Evolutionary conservation across 2,797 vertebrate genomes (phyloP), one percentile per base, ranked within the genome.

Genomic region (Gallirallus australis): DNA sequence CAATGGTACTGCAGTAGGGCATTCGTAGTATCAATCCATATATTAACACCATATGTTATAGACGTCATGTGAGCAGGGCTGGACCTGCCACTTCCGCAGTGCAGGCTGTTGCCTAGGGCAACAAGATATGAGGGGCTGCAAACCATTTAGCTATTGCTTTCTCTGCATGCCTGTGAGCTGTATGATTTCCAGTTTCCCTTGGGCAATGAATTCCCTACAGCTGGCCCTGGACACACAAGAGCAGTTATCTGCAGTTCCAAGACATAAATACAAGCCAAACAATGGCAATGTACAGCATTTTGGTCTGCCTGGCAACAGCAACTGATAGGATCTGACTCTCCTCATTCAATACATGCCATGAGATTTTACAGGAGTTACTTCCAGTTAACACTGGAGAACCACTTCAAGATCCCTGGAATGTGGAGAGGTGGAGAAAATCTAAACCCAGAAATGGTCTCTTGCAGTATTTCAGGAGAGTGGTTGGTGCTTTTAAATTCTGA

Each of bases 41-140:
- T 64, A 88, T 96, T 89, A 87, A 64, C 91, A 69, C 82, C 86
- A n/a, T 30, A 25, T 78, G 45, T 60, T 89, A 47, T 70, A 86
- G 66, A 47, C 70, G 59, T 54, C 28, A 1, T 47, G 25, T 8
- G 79, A 77, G 60, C 37, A 76, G 42, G 79, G 86, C 73, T 92
- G 82, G 37, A 48, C 82, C 85, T 84, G 77, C 64, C 30, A 35
- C 63, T 91, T 83, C 31, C 1, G 72, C 92, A 66, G 85, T 50
- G 39, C 94, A 94, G 78, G 57, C 77, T 84, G 97, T 97, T 96
- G 91, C 96, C 96, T 72, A 57, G 94, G 95, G 96, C 96, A 96
- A 96, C 92, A 4, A 81, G 81, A 90, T 81, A 48, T 3, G 84
- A 84, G 45, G 61, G 86, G 47, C 92, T 96, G 86, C 81, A 82